Conservation (phyloP, 1,140 invertebrate species). For the Hylaeus volcanicus region DNA sequence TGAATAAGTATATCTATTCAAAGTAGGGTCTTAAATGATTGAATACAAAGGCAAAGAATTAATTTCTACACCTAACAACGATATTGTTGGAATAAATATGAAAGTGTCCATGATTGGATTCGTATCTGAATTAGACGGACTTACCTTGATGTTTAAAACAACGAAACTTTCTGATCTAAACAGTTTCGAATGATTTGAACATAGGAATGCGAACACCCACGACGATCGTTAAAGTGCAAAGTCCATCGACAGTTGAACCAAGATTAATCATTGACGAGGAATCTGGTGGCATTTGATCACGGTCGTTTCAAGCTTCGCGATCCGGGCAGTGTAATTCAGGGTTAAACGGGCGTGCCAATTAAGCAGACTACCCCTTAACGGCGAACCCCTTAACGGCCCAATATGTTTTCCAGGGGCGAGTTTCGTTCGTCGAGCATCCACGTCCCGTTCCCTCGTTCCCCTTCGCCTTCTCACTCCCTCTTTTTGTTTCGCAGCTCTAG, state of each 20-base stretch:
- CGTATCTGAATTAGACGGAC: too few relatives aligned
- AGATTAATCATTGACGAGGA: constrained; percentile 60
- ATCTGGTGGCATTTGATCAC: constrained; percentile 56
- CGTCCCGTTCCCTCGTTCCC: background rate
- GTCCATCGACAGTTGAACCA: background rate
- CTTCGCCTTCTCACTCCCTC: background rate
- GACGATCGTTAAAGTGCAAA: background rate
- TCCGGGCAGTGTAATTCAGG: constrained; percentile 61
- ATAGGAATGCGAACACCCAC: too few relatives aligned
- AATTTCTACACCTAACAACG: too few relatives aligned
- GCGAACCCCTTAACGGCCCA: constrained; percentile 74
- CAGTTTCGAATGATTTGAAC: too few relatives aligned
- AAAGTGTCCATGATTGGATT: too few relatives aligned
- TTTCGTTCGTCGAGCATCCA: constrained; percentile 38
- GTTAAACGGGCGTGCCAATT: constrained; percentile 72
- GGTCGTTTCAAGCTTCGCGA: constrained; percentile 23
- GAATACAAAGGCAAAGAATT: too few relatives aligned
- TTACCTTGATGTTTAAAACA: too few relatives aligned
- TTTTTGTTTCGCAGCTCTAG: constrained; percentile 1
- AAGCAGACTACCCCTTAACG: constrained; percentile 69
- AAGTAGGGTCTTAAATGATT: too few relatives aligned
- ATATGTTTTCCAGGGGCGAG: constrained; percentile 72
- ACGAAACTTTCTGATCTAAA: too few relatives aligned
- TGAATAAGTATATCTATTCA: too few relatives aligned
- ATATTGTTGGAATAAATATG: too few relatives aligned